Evolutionary conservation across 30 jellyfish, hydroid and myxozoan species (phyloP).

Genomic region (Hydractinia echinata): DNA sequence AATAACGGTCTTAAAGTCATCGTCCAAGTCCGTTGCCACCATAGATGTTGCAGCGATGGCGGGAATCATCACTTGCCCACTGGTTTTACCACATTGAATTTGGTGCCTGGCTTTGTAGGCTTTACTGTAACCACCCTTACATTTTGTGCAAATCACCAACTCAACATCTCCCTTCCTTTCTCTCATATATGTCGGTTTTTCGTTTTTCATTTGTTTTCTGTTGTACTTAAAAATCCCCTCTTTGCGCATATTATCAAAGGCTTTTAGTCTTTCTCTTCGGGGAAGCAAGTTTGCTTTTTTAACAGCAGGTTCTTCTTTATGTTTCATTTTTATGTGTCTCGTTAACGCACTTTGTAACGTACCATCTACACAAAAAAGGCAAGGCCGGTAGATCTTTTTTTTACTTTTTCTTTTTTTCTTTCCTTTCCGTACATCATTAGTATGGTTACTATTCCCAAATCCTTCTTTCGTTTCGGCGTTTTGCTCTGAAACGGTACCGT

Average conservation of each 20-base stretch:
- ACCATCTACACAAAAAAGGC: not conserved
- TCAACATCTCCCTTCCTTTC: not conserved
- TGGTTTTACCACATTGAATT: not conserved
- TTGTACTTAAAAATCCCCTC: not conserved
- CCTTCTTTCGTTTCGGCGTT: too few species aligned
- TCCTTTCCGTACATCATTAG: not conserved
- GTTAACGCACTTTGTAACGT: slow-evolving; percentile 5
- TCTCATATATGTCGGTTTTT: not conserved
- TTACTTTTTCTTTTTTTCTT: slow-evolving; percentile 14
- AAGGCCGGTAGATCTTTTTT: not conserved
- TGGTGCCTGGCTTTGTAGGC: not conserved
- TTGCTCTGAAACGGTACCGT: too few species aligned
- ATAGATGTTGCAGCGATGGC: not conserved
- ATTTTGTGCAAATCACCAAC: not conserved
- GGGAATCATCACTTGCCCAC: not conserved
- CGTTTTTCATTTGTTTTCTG: not conserved
- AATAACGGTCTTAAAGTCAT: not conserved
- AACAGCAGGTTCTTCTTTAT: slow-evolving; percentile 7
- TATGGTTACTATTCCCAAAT: too few species aligned
- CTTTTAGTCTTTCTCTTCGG: not conserved
- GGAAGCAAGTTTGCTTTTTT: not conserved
- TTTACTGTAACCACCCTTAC: not conserved
- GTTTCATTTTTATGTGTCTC: not conserved
- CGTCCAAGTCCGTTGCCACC: not conserved
- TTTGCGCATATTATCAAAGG: not conserved